These are phyloP conservation scores for Deilephila elpenor DNA, from an alignment of 2,888 invertebrate species.

Conservation along the genomic window DNA sequence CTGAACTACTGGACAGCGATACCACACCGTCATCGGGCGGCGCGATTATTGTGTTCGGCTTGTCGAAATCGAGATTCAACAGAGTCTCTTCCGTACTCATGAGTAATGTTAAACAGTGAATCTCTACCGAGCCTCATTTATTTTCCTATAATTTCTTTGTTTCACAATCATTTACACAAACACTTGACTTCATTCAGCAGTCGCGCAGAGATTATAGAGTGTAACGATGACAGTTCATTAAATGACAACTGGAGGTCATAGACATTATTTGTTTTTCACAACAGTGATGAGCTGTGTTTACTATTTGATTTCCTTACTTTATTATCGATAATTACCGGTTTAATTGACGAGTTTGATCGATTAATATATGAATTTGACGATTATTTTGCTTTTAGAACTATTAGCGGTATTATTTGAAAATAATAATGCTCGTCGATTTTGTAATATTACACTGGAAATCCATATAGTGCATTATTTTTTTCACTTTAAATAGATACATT, in stretches of 20 bases:
- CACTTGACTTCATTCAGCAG: slow-evolving; percentile 69
- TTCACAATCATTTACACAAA: slow-evolving; percentile 83
- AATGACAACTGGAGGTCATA: slow-evolving; percentile 47
- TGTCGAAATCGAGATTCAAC: slow-evolving; percentile 87
- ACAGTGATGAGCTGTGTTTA: slow-evolving; percentile 4
- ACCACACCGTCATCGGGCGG: slow-evolving; percentile 85
- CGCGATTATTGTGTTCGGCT: slow-evolving; percentile 72
- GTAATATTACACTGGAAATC: too few relatives aligned
- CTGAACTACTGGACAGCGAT: slow-evolving; percentile 84
- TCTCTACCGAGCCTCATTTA: slow-evolving; percentile 82
- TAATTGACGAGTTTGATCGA: neutral
- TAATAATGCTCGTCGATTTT: neutral
- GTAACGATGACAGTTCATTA: slow-evolving; percentile 43
- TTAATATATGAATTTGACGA: neutral
- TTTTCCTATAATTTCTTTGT: slow-evolving; percentile 80
- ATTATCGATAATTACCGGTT: slow-evolving; percentile 22
- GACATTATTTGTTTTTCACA: slow-evolving; percentile 37
- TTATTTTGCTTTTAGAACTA: neutral
- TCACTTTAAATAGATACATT: too few relatives aligned
- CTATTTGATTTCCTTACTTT: neutral
- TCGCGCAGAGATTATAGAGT: slow-evolving; percentile 63
- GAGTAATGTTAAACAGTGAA: slow-evolving; percentile 78
- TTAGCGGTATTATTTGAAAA: slow-evolving; percentile 13
- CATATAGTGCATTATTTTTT: too few relatives aligned
- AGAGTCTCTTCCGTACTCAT: slow-evolving; percentile 87